Percentiles rank a stretch among this genome's conserved stretches.
phyloP scores from a whole-genome alignment of 2,888 invertebrate species.

The Erannis defoliaria region DNA sequence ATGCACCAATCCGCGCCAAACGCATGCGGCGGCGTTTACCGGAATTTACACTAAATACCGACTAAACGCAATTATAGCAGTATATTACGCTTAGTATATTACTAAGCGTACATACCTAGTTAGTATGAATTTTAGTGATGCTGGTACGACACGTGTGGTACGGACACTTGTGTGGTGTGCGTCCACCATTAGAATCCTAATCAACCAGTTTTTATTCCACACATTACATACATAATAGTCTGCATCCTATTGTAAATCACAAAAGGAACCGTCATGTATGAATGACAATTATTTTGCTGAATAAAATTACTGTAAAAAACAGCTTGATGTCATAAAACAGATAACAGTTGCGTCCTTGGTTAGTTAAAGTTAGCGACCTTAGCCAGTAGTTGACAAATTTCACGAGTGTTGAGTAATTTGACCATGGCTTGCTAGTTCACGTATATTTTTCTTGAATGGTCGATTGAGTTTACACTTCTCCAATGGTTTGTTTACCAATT shows the following conservation, averaged over 20 bases:
- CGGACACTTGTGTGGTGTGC: too few species aligned
- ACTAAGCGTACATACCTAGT: too few species aligned
- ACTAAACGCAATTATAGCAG: too few species aligned
- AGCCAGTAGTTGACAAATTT: conserved; percentile 52
- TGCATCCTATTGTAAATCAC: conserved; percentile 31
- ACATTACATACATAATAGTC: conserved; percentile 23
- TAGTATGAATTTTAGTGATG: too few species aligned
- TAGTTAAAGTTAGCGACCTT: conserved; percentile 45
- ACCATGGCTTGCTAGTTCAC: conserved; percentile 40
- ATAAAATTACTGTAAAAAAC: conserved; percentile 28
- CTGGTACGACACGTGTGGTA: too few species aligned
- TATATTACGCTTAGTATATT: too few species aligned
- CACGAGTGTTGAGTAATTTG: conserved; percentile 48
- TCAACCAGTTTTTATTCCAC: conserved; percentile 31
- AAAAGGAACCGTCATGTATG: conserved; percentile 20
- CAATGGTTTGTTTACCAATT: neutral
- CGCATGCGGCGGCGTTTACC: too few species aligned
- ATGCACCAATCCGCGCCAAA: too few species aligned
- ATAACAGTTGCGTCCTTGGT: conserved; percentile 49
- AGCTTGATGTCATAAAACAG: conserved; percentile 41
- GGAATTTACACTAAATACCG: too few species aligned
- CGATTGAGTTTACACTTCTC: neutral
- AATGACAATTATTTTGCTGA: conserved; percentile 22
- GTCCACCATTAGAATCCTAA: conserved; percentile 2
- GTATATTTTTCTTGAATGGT: conserved; percentile 11